Evolutionary conservation across 1,140 invertebrate genomes (phyloP), one percentile per base, ranked within the genome.

Genomic region (Papilio aristodemus): DNA sequence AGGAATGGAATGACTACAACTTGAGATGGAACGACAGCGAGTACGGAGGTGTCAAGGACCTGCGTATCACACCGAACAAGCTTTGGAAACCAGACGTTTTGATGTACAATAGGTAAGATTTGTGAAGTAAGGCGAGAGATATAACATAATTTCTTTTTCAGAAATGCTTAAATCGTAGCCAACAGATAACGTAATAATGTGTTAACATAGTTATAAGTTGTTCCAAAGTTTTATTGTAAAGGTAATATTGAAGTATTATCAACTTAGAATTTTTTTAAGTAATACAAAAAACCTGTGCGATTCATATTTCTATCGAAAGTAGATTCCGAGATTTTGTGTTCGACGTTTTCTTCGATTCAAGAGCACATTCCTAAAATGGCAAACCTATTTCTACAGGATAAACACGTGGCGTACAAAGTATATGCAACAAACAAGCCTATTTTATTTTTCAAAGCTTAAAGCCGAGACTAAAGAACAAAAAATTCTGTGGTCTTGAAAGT

Each of bases 1-100:
- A 99, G 98, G 97, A 98, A 93, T 99, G 98, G 98, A 97, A 95
- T 84, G 98, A 99, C 91, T 97, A 97, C 92, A 99, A 99, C 92
- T 93, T 99, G 58, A 94, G 95, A 85, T 99, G 98, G 98, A 98
- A 99, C 89, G 95, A 96, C 82, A 95, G 95, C 27, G 97, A 99
- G 77, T 99, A 96, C 86, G 98, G 98, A 11, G 96, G 96, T 58
- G 97, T 99, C 54, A 96, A 96, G 84, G 97, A 97, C 87, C 94
- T 99, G 13, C 93, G 98, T 76, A 98, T 99, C 83, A 97, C 97
- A 64, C 97, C 98, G 36, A 97, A 97, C 90, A 97, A 96, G 89
- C 94, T 99, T 66, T 99, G 98, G 98, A 98, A 97, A 89, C 98
- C 98, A 68, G 98, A 99, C 92, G 97, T 99, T 63, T 96, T 99